Percentiles rank a stretch among this genome's conserved stretches.
phyloP scores from a whole-genome alignment of 2,797 vertebrate species.

The Rhadinocentrus ornatus region DNA sequence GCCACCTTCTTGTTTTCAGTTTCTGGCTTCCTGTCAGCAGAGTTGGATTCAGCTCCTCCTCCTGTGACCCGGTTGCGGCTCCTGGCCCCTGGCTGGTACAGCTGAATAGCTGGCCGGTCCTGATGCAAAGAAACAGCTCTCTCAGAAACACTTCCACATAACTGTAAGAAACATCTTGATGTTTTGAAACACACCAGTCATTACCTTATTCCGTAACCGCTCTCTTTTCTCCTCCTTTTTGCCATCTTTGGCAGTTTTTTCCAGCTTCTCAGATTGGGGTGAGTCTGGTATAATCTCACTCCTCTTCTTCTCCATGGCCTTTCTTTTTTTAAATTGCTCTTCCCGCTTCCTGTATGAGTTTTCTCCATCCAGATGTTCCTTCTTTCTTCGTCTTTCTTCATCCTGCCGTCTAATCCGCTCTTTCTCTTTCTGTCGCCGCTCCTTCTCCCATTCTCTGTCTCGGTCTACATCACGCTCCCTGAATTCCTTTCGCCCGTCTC shows the following conservation, averaged over 20 bases:
- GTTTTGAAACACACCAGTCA: not conserved
- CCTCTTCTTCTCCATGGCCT: slow-evolving; percentile 88
- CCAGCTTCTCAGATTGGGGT: slow-evolving; percentile 79
- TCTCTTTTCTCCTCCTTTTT: slow-evolving; percentile 94
- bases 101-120: slow-evolving; percentile 98
- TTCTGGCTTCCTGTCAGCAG: slow-evolving; percentile 86
- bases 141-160: slow-evolving; percentile 7
- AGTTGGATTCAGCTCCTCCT: slow-evolving; percentile 79
- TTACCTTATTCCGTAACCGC: slow-evolving; percentile 95
- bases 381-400: slow-evolving; percentile 91
- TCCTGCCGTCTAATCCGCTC: slow-evolving; percentile 91
- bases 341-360: slow-evolving; percentile 89
- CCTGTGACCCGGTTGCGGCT: slow-evolving; percentile 84
- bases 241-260: slow-evolving; percentile 86
- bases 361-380: slow-evolving; percentile 93
- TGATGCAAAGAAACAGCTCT: slow-evolving; percentile 62
- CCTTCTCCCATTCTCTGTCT: slow-evolving; percentile 89
- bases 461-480: slow-evolving; percentile 89
- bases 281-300: slow-evolving; percentile 82
- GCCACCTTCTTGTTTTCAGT: slow-evolving; percentile 83
- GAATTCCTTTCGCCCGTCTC: slow-evolving; percentile 90
- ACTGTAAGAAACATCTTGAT: rapidly evolving
- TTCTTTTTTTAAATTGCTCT: slow-evolving; percentile 90
- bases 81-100: slow-evolving; percentile 95
- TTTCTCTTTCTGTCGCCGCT: slow-evolving; percentile 87